Percentiles rank a stretch among this genome's conserved stretches.
phyloP scores from a whole-genome alignment of 2,888 invertebrate genomes.

The Ichneumoninae sp. region DNA sequence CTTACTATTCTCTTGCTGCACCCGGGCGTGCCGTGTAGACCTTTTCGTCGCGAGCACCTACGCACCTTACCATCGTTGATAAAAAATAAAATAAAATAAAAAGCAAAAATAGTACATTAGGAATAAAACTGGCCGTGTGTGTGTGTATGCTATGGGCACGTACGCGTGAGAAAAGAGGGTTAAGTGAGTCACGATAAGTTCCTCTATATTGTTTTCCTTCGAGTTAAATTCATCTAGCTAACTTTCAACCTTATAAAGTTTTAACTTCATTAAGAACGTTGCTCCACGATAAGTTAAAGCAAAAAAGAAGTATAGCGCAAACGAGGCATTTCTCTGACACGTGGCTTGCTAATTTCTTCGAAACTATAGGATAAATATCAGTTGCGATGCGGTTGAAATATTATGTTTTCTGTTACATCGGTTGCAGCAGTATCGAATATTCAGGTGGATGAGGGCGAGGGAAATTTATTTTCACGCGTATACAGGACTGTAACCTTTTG shows the following conservation, averaged over 20 bases:
- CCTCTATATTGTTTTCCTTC: conserved; percentile 19
- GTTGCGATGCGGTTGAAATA: background rate
- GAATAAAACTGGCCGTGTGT: background rate
- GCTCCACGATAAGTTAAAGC: conserved; percentile 2
- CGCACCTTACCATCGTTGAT: conserved; percentile 30
- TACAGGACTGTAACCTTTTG: conserved; percentile 32
- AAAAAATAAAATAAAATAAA: conserved; percentile 1
- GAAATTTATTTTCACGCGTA: conserved; percentile 49
- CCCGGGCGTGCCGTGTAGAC: conserved; percentile 10
- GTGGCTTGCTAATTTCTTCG: background rate
- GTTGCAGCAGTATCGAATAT: conserved; percentile 18
- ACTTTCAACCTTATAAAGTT: conserved; percentile 49
- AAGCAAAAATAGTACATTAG: background rate
- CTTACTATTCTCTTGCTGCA: background rate
- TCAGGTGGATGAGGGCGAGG: conserved; percentile 15
- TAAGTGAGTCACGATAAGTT: conserved; percentile 51
- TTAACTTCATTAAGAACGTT: conserved; percentile 44
- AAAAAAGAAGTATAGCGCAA: background rate
- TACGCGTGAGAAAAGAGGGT: conserved; percentile 60
- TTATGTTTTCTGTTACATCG: background rate
- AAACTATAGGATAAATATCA: background rate
- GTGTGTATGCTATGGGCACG: conserved; percentile 7
- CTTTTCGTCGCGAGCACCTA: conserved; percentile 47
- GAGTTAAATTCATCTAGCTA: background rate
- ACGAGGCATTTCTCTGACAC: conserved; percentile 19